Base-by-base conservation (phyloP, 2,113 vertebrate species). In the Siniperca chuatsi region DNA sequence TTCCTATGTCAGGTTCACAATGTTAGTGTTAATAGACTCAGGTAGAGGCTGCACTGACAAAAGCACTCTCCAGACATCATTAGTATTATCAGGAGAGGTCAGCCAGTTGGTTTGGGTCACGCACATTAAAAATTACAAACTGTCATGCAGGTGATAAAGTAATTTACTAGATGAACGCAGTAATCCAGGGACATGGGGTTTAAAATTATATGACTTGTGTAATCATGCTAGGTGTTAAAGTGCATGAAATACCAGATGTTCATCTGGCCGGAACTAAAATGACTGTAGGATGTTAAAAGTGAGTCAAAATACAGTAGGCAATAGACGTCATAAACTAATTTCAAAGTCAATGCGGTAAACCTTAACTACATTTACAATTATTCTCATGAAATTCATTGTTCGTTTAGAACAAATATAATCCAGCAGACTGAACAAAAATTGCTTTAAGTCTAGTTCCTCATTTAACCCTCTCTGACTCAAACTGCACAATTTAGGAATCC, bases 81-180 rank as follows among this genome's bases (percentile, higher is more conserved):
- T 58, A 67, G 40, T 25, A 11, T 72, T 40, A 75, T 44, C 54
- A 55, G n/a, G 20, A 37, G n/a, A 68, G 46, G 71, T 75, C 70
- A 25, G 62, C 4, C 48, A 8, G 50, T 57, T 25, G 11, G 16
- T n/a, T 54, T n/a, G 29, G 46, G 68, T 72, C 35, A 54, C 2
- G 35, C 46, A 55, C 68, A 33, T 80, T 54, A 55, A 55, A 54
- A 44, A 64, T 42, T 13, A 54, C 44, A 62, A 61, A 61, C 55
- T 25, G 55, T 25, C 78, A 42, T 2, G 57, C 20, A 2, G 57
- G 44, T 0, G 12, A 64, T 79, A 40, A 71, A 71, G 52, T 25
- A 20, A 71, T 72, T 42, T 29, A 54, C 23, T 21, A 46, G 68
- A 62, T 20, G n/a, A 40, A 33, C 4, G 7, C 21, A 33, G 61